Percentiles rank a stretch among this genome's conserved stretches.
These are phyloP conservation scores for Virgularia gustaviana DNA, from an alignment of 92 coral and sea anemone genomes.

Conservation along the genomic window DNA sequence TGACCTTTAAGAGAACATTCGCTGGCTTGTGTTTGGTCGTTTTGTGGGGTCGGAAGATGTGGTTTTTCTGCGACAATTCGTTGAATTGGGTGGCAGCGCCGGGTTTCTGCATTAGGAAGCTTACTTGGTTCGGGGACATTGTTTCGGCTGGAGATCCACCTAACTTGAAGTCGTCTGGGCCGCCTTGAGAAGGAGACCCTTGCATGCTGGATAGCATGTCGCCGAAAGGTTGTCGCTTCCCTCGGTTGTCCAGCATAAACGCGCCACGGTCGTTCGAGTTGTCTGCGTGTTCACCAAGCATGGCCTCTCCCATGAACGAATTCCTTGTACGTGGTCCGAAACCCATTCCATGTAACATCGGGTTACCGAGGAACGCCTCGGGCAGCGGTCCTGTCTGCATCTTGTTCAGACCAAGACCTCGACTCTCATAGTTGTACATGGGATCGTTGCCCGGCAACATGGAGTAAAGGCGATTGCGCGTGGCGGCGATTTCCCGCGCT, in stretches of 20 bases:
- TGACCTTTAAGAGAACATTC: conserved; percentile 69
- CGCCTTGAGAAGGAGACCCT: neutral
- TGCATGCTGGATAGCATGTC: neutral
- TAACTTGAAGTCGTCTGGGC: conserved; percentile 1
- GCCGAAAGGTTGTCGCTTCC: neutral
- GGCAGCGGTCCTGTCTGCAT: neutral
- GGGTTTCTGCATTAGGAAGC: conserved; percentile 10
- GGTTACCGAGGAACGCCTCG: conserved; percentile 29
- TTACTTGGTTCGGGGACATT: conserved; percentile 29
- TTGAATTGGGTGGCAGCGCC: neutral
- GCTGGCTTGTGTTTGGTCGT: neutral
- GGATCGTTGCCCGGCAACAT: conserved; percentile 42
- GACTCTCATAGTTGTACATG: conserved; percentile 18
- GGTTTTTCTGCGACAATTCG: conserved; percentile 12
- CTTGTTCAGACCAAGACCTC: conserved; percentile 6
- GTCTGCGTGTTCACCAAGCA: conserved; percentile 33
- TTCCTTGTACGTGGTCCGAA: conserved; percentile 1
- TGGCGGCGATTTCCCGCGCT: conserved; percentile 14
- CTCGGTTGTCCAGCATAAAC: conserved; percentile 13
- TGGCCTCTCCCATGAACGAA: conserved; percentile 1
- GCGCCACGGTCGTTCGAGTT: conserved; percentile 24
- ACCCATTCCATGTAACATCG: conserved; percentile 18
- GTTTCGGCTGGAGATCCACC: conserved; percentile 22
- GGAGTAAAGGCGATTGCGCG: conserved; percentile 9
- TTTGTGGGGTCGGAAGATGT: neutral